Base-by-base conservation (phyloP, 2,797 vertebrate genomes). In the Dryobates pubescens region DNA sequence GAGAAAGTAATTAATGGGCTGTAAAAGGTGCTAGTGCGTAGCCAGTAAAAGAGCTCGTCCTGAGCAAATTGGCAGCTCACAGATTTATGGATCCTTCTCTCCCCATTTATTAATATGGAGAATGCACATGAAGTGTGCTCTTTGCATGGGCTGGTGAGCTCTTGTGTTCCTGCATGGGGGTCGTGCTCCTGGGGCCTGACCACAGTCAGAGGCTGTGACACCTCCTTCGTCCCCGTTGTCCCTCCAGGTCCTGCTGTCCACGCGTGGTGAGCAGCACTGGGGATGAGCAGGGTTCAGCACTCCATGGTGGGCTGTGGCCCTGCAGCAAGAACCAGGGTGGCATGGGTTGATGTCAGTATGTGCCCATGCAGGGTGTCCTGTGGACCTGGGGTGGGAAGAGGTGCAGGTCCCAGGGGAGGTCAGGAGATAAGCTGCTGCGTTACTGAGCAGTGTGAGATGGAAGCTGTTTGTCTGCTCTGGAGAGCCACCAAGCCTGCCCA, bases 1-100 rank as follows among this genome's bases (percentile, higher is more conserved):
- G 97, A 97, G 97, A 96, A 97, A 96, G 97, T 98, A 98, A 98
- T 98, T 98, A 98, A 98, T 98, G 98, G 97, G 97, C 98, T 98
- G 97, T 98, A 98, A 98, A 98, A 97, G 96, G 97, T 98, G 97
- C 97, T 97, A 98, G 98, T 97, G 98, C 98, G 76, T 98, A 97
- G 97, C 98, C 96, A 61, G 97, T 97, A 97, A 97, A 97, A 97
- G 98, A 98, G 97, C 97, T 87, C 96, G 97, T 96, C 97, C 97
- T 91, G 72, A 95, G 97, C 95, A 97, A 97, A 98, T 98, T 97
- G 96, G 97, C 98, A 98, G 97, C 69, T 94, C 88, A 54, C 61
- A 96, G 97, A 98, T 98, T 98, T 98, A 98, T 97, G 97, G 88
- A 89, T 96, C 97, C 96, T 97, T 58, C 88, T 97, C 93, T 96